phyloP scores from a whole-genome alignment of 2,113 vertebrate genomes.

The Oreochromis tanganicae region DNA sequence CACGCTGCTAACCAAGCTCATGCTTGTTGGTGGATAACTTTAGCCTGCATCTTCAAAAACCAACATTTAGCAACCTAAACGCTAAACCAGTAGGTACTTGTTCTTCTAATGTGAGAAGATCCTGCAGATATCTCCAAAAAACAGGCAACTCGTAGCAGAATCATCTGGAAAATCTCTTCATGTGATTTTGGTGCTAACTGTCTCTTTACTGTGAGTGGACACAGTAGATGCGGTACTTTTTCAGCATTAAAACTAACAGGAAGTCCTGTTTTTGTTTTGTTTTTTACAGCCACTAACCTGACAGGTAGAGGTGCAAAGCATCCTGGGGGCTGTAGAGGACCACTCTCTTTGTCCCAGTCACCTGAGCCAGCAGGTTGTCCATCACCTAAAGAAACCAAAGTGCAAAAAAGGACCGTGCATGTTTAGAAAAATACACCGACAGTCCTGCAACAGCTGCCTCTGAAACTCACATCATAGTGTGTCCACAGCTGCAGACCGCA shows the following conservation, averaged over 20 bases:
- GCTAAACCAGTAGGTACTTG: background rate
- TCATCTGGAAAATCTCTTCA: background rate
- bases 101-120: background rate
- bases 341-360: constrained; percentile 86
- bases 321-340: constrained; percentile 87
- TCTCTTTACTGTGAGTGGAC: background rate
- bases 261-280: background rate
- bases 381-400: constrained; percentile 79
- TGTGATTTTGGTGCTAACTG: background rate
- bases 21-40: background rate
- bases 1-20: background rate
- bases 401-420: background rate
- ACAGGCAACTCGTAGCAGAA: rapidly evolving
- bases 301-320: constrained; percentile 87
- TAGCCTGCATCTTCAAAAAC: rapidly evolving
- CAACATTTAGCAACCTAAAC: background rate
- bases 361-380: constrained; percentile 97
- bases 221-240: background rate
- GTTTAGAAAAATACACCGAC: background rate
- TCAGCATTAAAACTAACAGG: background rate
- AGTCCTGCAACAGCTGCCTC: background rate
- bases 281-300: constrained; percentile 68
- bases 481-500: constrained; percentile 93
- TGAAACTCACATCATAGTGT: constrained; percentile 87
- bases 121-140: background rate